Evolutionary conservation across 2,113 vertebrate genomes (phyloP).

Genomic region (zebrafish (Danio rerio)): DNA sequence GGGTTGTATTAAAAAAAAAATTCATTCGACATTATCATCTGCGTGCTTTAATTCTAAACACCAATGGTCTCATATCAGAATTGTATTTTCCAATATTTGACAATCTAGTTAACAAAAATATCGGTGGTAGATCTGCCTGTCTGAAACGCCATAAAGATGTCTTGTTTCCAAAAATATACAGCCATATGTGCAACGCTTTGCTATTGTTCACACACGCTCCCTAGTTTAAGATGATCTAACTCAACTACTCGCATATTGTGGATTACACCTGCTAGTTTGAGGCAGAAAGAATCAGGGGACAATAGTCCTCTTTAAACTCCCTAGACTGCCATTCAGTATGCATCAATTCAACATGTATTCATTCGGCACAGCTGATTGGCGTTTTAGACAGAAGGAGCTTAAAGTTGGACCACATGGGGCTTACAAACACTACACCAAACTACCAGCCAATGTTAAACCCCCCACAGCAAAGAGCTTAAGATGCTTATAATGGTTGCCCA

Average conservation of each 20-base stretch:
- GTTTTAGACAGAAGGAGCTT: slow-evolving; percentile 71
- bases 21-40: neutral
- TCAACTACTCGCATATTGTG: neutral
- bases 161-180: too few species aligned
- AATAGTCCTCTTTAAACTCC: slow-evolving; percentile 51
- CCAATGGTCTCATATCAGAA: neutral
- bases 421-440: slow-evolving; percentile 52
- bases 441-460: slow-evolving; percentile 54
- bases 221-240: slow-evolving; percentile 29
- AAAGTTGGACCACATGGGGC: slow-evolving; percentile 64
- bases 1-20: neutral
- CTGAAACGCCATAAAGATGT: neutral
- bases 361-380: slow-evolving; percentile 56
- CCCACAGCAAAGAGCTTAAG: slow-evolving; percentile 58
- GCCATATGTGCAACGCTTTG: neutral
- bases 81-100: too few species aligned
- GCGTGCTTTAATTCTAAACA: neutral
- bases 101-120: too few species aligned
- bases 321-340: slow-evolving; percentile 66
- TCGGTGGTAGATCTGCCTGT: neutral
- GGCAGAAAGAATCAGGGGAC: slow-evolving; percentile 32
- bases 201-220: slow-evolving; percentile 10
- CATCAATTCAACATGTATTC: slow-evolving; percentile 61
- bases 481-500: slow-evolving; percentile 53
- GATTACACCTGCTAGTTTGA: slow-evolving; percentile 48